Evolutionary conservation across 1,140 invertebrate species (phyloP).

Genomic region (Lordiphosa collinella): DNA sequence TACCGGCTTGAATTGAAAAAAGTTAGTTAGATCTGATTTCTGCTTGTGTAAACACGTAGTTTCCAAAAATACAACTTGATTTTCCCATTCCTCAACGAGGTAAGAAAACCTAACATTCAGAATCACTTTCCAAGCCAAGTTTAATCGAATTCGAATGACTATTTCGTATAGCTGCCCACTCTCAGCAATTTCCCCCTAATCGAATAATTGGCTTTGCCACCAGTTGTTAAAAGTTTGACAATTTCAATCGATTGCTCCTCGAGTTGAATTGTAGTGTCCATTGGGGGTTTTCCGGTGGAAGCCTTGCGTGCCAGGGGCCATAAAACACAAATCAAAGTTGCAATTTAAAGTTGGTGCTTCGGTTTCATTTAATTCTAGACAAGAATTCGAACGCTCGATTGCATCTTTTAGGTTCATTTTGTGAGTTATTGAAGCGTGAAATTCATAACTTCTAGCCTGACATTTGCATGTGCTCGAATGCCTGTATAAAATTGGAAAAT

Average conservation of each 20-base stretch:
- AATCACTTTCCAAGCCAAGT: no score
- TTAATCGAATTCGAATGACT: no score
- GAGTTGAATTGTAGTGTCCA: constrained; percentile 3
- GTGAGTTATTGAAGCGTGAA: neutral
- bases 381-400: constrained; percentile 2
- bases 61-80: no score
- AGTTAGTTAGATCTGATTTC: no score
- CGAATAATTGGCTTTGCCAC: neutral
- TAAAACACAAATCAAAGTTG: neutral
- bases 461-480: constrained; percentile 6
- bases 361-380: constrained; percentile 2
- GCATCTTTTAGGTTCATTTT: constrained; percentile 1
- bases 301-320: neutral
- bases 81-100: no score
- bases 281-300: neutral
- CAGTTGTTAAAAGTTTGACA: constrained; percentile 1
- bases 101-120: no score
- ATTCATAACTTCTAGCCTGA: constrained; percentile 1
- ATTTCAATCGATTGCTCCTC: neutral
- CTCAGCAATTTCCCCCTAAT: neutral
- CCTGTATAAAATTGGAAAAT: constrained; percentile 2
- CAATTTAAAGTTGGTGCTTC: neutral
- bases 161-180: neutral
- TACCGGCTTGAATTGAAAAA: no score
- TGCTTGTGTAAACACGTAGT: no score